These are phyloP conservation scores for Paramuricea clavata DNA, from an alignment of 92 coral and sea anemone genomes.

Conservation along the genomic window DNA sequence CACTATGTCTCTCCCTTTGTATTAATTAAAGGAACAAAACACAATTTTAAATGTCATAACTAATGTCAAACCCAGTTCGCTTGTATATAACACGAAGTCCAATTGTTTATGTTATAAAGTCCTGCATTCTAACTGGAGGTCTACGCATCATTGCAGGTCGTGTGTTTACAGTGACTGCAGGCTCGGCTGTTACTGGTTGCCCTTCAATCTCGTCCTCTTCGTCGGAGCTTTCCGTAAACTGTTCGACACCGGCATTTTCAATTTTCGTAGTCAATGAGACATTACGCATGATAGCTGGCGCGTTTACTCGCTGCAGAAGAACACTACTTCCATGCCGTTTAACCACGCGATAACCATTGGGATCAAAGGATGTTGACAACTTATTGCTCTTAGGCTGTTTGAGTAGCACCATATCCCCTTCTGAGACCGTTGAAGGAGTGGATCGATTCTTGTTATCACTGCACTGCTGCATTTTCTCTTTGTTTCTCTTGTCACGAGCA, in stretches of 20 bases:
- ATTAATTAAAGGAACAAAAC: too few species aligned
- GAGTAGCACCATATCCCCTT: neutral
- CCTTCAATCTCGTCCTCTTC: neutral
- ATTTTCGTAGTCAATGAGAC: neutral
- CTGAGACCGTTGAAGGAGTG: neutral
- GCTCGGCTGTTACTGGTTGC: neutral
- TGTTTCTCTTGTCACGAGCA: neutral
- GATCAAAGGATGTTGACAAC: neutral
- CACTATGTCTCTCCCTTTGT: too few species aligned
- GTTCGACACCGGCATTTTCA: neutral
- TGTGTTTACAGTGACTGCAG: neutral
- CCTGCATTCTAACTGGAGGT: neutral
- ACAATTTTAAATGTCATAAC: too few species aligned
- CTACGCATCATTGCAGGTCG: neutral
- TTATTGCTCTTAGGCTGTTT: neutral
- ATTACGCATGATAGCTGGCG: neutral
- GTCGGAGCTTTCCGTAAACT: neutral
- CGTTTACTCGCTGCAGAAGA: neutral
- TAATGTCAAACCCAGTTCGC: too few species aligned
- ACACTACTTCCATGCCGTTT: neutral
- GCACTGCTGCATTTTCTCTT: neutral
- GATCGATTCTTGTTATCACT: neutral
- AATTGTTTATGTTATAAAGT: neutral
- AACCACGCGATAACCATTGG: neutral
- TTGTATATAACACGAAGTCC: too few species aligned